phyloP scores from a whole-genome alignment of 2,113 vertebrate species.

The Istiophorus platypterus region DNA sequence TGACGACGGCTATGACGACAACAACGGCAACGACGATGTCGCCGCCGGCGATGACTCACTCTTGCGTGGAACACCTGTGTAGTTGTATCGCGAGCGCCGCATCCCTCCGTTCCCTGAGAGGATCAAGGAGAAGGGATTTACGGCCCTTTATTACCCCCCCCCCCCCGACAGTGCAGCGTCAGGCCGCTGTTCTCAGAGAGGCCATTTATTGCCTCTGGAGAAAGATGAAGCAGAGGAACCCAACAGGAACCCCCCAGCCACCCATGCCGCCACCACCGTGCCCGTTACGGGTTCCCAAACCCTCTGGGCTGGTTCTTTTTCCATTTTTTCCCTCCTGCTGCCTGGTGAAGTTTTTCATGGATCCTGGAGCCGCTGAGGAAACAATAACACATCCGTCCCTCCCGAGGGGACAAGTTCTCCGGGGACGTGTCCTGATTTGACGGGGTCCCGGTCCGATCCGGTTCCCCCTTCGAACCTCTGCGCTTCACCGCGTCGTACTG shows the following conservation, averaged over 20 bases:
- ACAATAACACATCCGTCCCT: constrained; percentile 53
- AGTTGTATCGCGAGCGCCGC: constrained; percentile 29
- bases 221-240: constrained; percentile 11
- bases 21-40: too few species aligned
- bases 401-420: too few species aligned
- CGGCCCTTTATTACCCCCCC: not conserved
- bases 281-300: too few species aligned
- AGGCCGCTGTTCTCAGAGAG: constrained; percentile 10
- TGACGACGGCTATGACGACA: too few species aligned
- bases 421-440: constrained; percentile 56
- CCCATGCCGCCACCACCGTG: too few species aligned
- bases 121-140: constrained; percentile 25
- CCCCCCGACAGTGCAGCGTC: not conserved
- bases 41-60: too few species aligned
- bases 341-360: constrained; percentile 29
- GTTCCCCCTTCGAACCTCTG: constrained; percentile 23
- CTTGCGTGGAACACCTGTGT: constrained; percentile 31
- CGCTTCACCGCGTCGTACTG: constrained; percentile 10
- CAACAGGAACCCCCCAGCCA: not conserved
- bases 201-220: constrained; percentile 14
- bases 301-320: not conserved
- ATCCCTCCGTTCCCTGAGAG: constrained; percentile 23
- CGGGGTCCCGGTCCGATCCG: constrained; percentile 29
- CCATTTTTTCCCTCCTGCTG: not conserved
- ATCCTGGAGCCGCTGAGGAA: too few species aligned